Percentiles rank a stretch among this genome's conserved stretches.
Evolutionary conservation across 2,113 vertebrate species (phyloP).

Genomic region (Gobiocypris rarus): DNA sequence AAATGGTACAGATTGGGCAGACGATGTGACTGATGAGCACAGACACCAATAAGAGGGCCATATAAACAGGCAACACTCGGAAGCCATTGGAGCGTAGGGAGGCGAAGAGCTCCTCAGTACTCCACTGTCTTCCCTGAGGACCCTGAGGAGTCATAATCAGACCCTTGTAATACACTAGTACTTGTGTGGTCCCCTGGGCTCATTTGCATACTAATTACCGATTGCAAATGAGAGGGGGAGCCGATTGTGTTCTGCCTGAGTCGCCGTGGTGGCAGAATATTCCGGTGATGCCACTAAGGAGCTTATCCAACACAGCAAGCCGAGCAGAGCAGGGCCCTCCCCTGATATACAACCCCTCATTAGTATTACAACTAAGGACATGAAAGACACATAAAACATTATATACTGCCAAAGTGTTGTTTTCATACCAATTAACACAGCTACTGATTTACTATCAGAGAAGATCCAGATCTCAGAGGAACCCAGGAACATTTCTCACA

Average conservation of each 20-base stretch:
- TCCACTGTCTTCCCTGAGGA: constrained; percentile 58
- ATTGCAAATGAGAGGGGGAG: constrained; percentile 85
- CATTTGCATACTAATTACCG: constrained; percentile 98
- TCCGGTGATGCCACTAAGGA: constrained; percentile 92
- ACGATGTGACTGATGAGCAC: constrained; percentile 35
- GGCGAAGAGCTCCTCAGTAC: constrained; percentile 51
- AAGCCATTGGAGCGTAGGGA: constrained; percentile 39
- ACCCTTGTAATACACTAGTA: constrained; percentile 96
- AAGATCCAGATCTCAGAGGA: constrained; percentile 87
- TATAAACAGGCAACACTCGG: constrained; percentile 36
- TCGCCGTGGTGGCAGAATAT: constrained; percentile 69
- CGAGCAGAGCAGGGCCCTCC: constrained; percentile 76
- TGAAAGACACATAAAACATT: constrained; percentile 98
- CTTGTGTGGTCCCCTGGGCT: constrained; percentile 93
- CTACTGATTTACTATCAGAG: constrained; percentile 91
- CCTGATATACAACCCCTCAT: constrained; percentile 95
- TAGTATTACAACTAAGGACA: constrained; percentile 98
- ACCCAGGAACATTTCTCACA: constrained; percentile 50
- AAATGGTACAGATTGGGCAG: constrained; percentile 37
- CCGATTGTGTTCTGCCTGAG: constrained; percentile 76
- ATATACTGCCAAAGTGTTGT: constrained; percentile 98
- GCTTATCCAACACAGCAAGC: constrained; percentile 80
- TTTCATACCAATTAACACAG: constrained; percentile 96
- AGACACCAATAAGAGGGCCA: constrained; percentile 37
- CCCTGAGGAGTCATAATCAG: constrained; percentile 84